Base-by-base conservation (phyloP, 2,113 vertebrate genomes). In the Asarcornis scutulata region DNA sequence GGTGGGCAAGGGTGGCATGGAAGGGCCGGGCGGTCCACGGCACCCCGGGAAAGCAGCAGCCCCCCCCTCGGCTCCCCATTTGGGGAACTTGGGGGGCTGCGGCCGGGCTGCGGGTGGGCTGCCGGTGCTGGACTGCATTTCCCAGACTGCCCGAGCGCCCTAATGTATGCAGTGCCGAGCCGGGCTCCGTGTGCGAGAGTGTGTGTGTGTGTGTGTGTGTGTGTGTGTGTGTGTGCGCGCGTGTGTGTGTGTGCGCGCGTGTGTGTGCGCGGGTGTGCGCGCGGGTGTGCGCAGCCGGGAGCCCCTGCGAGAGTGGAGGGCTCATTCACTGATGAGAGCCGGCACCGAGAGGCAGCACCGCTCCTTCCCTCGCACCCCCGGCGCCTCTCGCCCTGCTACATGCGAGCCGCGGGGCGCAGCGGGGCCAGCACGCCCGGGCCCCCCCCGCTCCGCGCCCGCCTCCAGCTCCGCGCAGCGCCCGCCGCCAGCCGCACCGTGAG, bases 321-420 rank as follows among this genome's bases (percentile, higher is more conserved):
- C 98, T 98, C 98, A 99, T 98, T 99, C 98, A 98, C 98, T 98
- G 98, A 98, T 98, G 98, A 97, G 98, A 98, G 97, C 98, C 97
- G 96, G 98, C 98, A 98, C 98, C 98, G 98, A 98, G 98, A 98
- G 98, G 98, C 98, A 98, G 98, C 98, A 98, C 98, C 98, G 98
- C 98, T 98, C 98, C 98, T 98, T 98, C 97, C 96, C 97, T 96
- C 97, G 96, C 97, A 91, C 98, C 97, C 94, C 93, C 94, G 96
- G 76, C 97, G 97, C 96, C 97, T 97, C 97, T 95, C 95, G 98
- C 98, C 97, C 98, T 98, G 98, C 98, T 97, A 97, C 98, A 98
- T 97, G 98, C 98, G 97, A 98, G 97, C 98, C 93, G 98, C 98
- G 96, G 97, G 93, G 93, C 97, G 96, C 96, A 96, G 97, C 96